Evolutionary conservation across 2,888 invertebrate genomes (phyloP), one percentile per base, ranked within the genome.

Genomic region (Stramonita haemastoma): DNA sequence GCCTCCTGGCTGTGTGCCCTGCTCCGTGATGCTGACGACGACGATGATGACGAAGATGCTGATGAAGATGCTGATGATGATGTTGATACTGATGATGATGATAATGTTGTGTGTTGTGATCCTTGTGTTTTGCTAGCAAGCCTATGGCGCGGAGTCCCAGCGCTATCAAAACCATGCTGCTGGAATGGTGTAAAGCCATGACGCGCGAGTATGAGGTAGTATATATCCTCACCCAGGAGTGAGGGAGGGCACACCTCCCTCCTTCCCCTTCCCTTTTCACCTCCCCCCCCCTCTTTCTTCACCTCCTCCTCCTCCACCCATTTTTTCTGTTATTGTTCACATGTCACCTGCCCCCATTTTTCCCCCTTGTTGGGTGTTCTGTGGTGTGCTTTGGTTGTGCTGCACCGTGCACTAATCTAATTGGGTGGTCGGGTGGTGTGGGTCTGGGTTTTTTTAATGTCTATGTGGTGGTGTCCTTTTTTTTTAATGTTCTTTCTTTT

Each of bases 121-220:
- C 26, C 11, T n/a, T 57, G 26, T 70, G 46, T 56, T 87, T 60
- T 15, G 29, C 81, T 57, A 56, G 57, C 56, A 81, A 81, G 57
- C n/a, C 88, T 26, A 97, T 98, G 97, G 97, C 97, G 96, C 97
- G 98, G 96, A 98, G 98, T 97, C 98, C 98, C 96, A 98, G 97
- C 97, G 98, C 98, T 97, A 98, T 99, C 97, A 99, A 99, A 97
- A 98, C 99, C 96, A 97, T 98, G 96, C 93, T 99, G 96, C 97
- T 99, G 97, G 97, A 98, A 96, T 99, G 99, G 99, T 98, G 98
- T 97, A 98, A 98, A 97, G 98, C 98, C 97, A 98, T 99, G 97
- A 99, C 99, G 95, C 97, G 98, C 97, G 98, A 98, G 97, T 99
- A 99, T 97, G 98, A 98, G 98, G 99, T 99, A 98, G 89, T 86